Conservation (phyloP, 2,888 invertebrate genomes). For the Chironomus riparius region DNA sequence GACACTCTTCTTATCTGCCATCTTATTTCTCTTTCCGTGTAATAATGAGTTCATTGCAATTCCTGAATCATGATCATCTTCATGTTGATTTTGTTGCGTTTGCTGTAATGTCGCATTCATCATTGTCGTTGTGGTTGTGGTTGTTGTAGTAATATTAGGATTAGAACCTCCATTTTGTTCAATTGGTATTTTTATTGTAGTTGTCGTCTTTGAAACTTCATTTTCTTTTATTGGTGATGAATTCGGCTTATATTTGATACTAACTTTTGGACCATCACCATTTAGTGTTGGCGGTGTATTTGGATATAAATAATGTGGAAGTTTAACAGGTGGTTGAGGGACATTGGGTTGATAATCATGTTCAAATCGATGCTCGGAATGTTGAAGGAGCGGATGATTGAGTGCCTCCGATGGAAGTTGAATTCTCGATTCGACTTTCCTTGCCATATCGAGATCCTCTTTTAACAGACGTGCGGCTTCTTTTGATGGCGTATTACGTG, state of each 20-base stretch:
- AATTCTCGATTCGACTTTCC: conserved; percentile 41
- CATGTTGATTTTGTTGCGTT: conserved; percentile 33
- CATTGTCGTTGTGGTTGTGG: conserved; percentile 24
- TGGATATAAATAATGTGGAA: conserved; percentile 52
- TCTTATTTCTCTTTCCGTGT: conserved; percentile 53
- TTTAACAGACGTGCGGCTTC: conserved; percentile 36
- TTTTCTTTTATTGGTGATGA: conserved; percentile 43
- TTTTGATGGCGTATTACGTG: conserved; percentile 39
- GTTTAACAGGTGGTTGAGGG: conserved; percentile 49
- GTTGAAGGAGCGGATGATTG: conserved; percentile 64
- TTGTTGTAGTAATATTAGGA: conserved; percentile 24
- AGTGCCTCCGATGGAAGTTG: conserved; percentile 41
- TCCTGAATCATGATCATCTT: conserved; percentile 67
- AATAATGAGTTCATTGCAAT: conserved; percentile 60
- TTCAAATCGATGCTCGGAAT: conserved; percentile 70
- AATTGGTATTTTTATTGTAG: conserved; percentile 30
- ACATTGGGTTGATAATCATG: conserved; percentile 45
- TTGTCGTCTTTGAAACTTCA: conserved; percentile 39
- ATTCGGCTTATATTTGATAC: conserved; percentile 32
- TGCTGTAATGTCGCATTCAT: conserved; percentile 47
- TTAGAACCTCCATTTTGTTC: conserved; percentile 18
- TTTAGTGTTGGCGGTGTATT: conserved; percentile 44
- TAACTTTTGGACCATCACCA: conserved; percentile 29
- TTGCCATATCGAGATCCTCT: conserved; percentile 48
- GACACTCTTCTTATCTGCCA: conserved; percentile 82